Evolutionary conservation across 1,140 invertebrate species (phyloP), one percentile per base, ranked within the genome.

Genomic region (Drosophila malerkotliana): DNA sequence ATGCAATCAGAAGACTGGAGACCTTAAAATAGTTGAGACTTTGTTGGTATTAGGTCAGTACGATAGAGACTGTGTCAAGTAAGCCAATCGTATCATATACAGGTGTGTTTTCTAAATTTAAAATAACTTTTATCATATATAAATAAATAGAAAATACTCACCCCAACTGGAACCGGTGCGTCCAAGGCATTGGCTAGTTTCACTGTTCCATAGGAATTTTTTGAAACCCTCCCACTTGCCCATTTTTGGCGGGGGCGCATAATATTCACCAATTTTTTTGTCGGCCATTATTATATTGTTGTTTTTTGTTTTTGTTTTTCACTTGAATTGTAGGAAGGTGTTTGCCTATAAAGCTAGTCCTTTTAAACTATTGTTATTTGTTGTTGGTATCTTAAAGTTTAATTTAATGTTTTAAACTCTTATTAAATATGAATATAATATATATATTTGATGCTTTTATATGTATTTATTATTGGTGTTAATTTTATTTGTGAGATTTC

Each of bases 131-230:
- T 34, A 9, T 9, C 34, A 24, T 32, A 24, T 32, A 34, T 15
- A 8, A 34, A 18, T 8, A n/a, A 15, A 9, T 4, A 37, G 12
- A 28, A 28, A 28, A 12, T 72, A 91, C 96, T 97, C 93, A 98
- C 97, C 96, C 97, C 97, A 98, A 93, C 96, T 97, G 79, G 95
- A 93, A 71, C 96, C 97, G 64, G 97, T 98, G 75, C 97, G 94
- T 68, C 97, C 97, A 73, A 98, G 93, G 92, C 98, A 95, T 92
- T 97, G 96, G 83, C 95, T 95, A 59, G 96, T 97, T 92, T 97
- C 96, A 64, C 96, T 95, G 93, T 98, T 97, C 94, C 95, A 98
- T 60, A 98, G 88, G 93, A 98, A 98, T 81, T 94, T 93, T 91
- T 93, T 95, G 93, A 98, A 96, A 76, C 95, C 94, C 92, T 97